Evolutionary conservation across 2,113 vertebrate genomes (phyloP), one percentile per base, ranked within the genome.

Genomic region (Microcebus murinus): DNA sequence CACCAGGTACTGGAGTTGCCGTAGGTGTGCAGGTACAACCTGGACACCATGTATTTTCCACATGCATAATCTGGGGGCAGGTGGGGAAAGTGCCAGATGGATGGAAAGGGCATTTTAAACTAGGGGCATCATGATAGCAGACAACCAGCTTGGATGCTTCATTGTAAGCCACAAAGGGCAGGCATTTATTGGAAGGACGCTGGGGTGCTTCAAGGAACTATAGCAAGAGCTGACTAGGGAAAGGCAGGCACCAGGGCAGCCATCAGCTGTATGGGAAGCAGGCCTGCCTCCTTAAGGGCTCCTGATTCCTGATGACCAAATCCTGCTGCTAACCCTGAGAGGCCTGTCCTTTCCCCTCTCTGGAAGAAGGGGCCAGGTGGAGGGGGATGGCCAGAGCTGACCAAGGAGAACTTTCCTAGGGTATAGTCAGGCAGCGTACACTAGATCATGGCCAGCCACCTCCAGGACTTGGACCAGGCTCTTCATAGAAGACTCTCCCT

Each of bases 141-240:
- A 50, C 27, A 73, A 68, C 25, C 14, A 27, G 36, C 55, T 80
- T 86, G 50, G 82, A 50, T 59, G 71, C 88, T 84, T 93, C 34
- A 50, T 65, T 93, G 29, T 57, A 92, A 83, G 68, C 39, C 84
- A 77, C 80, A 50, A 73, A 83, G 74, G 82, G n/a, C 61, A 95
- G 52, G 55, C 39, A 80, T 61, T 84, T 92, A 89, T 63, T 93
- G 84, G 76, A 94, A 95, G 36, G 63, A 76, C 57, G 70, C 76
- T 93, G 42, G 15, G 85, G 31, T 77, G 39, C 36, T 95, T 96
- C 81, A 84, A 96, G 74, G 96, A 96, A 92, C 12, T 55, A 34
- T 57, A 95, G 63, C 74, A 90, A 93, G 87, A 81, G 39, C 74
- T 94, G 68, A 36, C 1, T 87, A 85, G 18, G 63, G 80, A 76